These are phyloP conservation scores for Scaptomyza pallida DNA, from an alignment of 1,140 invertebrate species.

Conservation along the genomic window DNA sequence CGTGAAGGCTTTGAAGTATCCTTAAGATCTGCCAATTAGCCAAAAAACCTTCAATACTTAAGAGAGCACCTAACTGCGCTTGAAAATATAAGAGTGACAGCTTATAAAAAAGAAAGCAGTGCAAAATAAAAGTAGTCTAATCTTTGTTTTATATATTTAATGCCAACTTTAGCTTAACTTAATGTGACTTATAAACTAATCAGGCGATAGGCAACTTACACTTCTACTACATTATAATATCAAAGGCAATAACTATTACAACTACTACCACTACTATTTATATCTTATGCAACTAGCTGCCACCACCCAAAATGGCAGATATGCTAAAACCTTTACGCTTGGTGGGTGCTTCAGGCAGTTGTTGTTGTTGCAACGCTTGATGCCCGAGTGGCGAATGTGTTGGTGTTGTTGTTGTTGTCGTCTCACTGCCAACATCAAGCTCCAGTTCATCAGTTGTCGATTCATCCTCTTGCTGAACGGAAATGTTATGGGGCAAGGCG, in stretches of 20 bases:
- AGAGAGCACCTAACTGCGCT: too few species aligned
- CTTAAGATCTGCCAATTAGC: conserved; percentile 37
- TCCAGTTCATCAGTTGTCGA: conserved; percentile 62
- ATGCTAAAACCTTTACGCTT: conserved; percentile 78
- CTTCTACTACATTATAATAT: conserved; percentile 33
- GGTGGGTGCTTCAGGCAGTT: conserved; percentile 21
- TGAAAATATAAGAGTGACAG: too few species aligned
- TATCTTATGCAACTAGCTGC: conserved; percentile 48
- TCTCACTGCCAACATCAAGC: conserved; percentile 69
- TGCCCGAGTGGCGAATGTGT: conserved; percentile 21
- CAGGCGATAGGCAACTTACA: conserved; percentile 46
- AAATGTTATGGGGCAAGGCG: conserved; percentile 49
- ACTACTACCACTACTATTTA: background rate
- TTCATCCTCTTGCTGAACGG: conserved; percentile 56
- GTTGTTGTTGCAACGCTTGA: background rate
- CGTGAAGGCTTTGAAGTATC: conserved; percentile 57
- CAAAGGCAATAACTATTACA: conserved; percentile 20
- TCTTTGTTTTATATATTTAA: conserved; percentile 1
- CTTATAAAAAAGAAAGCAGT: background rate
- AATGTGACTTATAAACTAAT: conserved; percentile 52
- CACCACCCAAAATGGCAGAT: conserved; percentile 76
- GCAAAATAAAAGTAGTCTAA: background rate
- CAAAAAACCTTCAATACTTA: background rate
- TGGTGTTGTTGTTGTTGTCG: conserved; percentile 42
- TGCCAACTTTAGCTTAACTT: conserved; percentile 21